phyloP scores from a whole-genome alignment of 2,113 vertebrate species.

The Menura novaehollandiae region DNA sequence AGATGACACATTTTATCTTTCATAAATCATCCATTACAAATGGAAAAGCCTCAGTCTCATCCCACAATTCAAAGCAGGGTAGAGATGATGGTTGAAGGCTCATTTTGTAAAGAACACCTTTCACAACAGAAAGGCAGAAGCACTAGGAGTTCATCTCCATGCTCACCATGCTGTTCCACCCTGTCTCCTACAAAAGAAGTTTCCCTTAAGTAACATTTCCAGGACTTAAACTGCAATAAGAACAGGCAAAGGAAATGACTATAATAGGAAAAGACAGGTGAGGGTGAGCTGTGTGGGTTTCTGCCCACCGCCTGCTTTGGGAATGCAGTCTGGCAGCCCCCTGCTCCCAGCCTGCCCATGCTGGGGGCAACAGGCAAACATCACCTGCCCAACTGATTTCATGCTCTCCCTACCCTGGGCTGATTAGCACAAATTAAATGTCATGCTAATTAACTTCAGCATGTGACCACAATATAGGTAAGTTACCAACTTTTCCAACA shows the following conservation, averaged over 20 bases:
- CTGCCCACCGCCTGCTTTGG: neutral
- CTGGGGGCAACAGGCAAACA: neutral
- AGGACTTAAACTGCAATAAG: neutral
- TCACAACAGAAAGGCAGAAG: neutral
- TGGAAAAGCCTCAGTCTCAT: neutral
- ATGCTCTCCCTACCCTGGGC: neutral
- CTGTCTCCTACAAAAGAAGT: neutral
- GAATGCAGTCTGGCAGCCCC: neutral
- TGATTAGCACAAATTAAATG: neutral
- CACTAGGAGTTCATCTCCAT: neutral
- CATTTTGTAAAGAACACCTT: neutral
- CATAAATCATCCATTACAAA: neutral
- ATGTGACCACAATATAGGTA: neutral
- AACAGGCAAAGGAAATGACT: neutral
- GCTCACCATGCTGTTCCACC: fast-evolving
- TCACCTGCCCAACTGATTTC: neutral
- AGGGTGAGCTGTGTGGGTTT: neutral
- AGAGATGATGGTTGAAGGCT: neutral
- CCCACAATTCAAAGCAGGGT: neutral
- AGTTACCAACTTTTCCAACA: neutral
- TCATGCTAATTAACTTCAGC: neutral
- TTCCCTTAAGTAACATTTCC: neutral
- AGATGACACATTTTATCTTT: neutral
- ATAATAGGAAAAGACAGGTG: neutral
- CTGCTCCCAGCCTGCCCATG: fast-evolving